Evolutionary conservation across 2,113 vertebrate genomes (phyloP).

Genomic region (Meleagris gallopavo): DNA sequence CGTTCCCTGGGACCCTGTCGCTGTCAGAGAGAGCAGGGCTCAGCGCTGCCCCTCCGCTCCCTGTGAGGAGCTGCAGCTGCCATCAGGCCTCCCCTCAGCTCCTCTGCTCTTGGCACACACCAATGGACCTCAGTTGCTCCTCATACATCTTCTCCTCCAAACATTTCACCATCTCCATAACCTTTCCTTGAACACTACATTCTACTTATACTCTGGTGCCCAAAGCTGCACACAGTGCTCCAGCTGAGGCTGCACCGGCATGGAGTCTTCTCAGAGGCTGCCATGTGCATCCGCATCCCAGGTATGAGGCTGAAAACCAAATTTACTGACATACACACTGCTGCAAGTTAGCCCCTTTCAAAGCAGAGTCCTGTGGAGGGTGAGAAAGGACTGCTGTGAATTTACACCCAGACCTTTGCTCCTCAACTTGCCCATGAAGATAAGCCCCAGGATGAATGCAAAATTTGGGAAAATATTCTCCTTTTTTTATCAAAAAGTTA

Average conservation of each 20-base stretch:
- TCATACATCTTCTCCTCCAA: not conserved
- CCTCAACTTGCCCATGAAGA: not conserved
- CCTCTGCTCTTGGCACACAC: not conserved
- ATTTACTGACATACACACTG: not conserved
- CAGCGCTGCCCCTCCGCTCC: too few relatives aligned
- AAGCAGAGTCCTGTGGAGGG: accelerated
- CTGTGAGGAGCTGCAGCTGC: too few relatives aligned
- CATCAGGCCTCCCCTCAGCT: not conserved
- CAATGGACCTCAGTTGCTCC: not conserved
- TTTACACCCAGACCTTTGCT: not conserved
- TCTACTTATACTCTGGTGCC: not conserved
- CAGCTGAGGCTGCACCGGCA: not conserved
- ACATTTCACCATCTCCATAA: not conserved
- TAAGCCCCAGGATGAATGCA: not conserved
- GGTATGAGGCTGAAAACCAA: accelerated
- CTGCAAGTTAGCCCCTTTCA: not conserved
- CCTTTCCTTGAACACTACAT: not conserved
- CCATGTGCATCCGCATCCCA: not conserved
- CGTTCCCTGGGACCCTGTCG: too few relatives aligned
- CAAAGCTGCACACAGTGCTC: not conserved
- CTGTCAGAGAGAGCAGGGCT: too few relatives aligned
- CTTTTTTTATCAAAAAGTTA: not conserved
- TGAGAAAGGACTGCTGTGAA: not conserved
- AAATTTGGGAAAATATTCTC: not conserved
- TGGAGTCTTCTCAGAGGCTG: not conserved